Evolutionary conservation across 2,888 invertebrate genomes (phyloP), one percentile per base, ranked within the genome.

Genomic region (Tetheella fluctuosa): DNA sequence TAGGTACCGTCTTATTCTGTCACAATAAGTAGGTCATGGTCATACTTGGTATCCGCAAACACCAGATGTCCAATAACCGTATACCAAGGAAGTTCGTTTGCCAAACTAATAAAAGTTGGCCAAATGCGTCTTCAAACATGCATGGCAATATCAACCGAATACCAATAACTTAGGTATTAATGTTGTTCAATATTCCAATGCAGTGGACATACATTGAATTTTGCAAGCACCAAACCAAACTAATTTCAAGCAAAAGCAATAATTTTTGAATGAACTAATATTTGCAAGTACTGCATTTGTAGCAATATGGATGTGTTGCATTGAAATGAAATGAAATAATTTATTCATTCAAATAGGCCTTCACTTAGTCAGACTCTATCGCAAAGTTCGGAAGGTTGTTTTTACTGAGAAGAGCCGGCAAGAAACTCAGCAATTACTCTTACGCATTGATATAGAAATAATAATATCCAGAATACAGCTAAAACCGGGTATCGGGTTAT

Each of bases 231-330:
- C 39, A n/a, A 39, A n/a, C 48, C 48, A 48, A 48, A 17, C 48
- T 48, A 48, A 20, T 48, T 48, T 48, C n/a, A 2, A 48, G 48
- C 48, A 20, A 48, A 48, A 48, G 48, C 48, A 48, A 48, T 48
- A 20, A 48, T 13, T n/a, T 39, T 39, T 15, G 39, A 15, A 39
- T 39, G 39, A 12, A 12, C 5, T 6, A 34, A 4, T 7, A 34
- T 34, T 34, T 34, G 39, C 2, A 39, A 39, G 15, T 39, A 15
- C 34, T 13, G 6, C 13, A 30, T 30, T 30, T 10, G 30, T 10
- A 30, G 10, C 30, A 10, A 25, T 4, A 4, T 25, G 25, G 6
- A 25, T 25, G 2, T 25, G 2, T 25, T 25, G 6, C 6, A 25
- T 25, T 25, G 2, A n/a, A n/a, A n/a, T n/a, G n/a, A n/a, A n/a